These are phyloP conservation scores for Papilio xuthus DNA, from an alignment of 1,140 invertebrate genomes.

Conservation along the genomic window DNA sequence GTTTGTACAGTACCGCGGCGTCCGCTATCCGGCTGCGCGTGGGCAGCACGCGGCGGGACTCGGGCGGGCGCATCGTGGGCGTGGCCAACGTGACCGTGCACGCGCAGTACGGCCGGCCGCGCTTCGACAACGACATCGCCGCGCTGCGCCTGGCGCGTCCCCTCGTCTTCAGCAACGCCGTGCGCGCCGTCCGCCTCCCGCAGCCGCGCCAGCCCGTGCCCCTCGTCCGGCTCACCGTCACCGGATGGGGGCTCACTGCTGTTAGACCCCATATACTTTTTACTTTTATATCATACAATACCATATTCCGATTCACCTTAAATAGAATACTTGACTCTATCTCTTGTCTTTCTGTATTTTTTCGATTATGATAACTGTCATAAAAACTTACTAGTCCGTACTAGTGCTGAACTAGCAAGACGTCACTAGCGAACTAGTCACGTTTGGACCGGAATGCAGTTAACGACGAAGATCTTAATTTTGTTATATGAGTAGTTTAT, in stretches of 20 bases:
- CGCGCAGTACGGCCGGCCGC: slow-evolving; percentile 64
- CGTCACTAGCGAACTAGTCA: too few relatives aligned
- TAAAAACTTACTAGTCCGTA: too few relatives aligned
- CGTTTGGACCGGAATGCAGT: not conserved
- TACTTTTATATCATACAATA: not conserved
- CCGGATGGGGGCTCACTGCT: slow-evolving; percentile 75
- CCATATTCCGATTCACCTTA: not conserved
- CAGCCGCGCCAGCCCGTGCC: slow-evolving; percentile 61
- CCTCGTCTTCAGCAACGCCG: slow-evolving; percentile 56
- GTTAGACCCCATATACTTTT: slow-evolving; percentile 53
- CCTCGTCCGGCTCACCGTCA: slow-evolving; percentile 66
- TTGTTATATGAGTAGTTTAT: not conserved
- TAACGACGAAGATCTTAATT: not conserved
- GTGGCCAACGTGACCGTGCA: slow-evolving; percentile 69
- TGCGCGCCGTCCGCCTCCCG: slow-evolving; percentile 66
- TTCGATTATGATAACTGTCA: too few relatives aligned
- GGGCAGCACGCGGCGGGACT: slow-evolving; percentile 70
- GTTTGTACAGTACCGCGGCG: slow-evolving; percentile 53
- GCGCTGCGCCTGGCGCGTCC: slow-evolving; percentile 61
- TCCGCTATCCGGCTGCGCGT: slow-evolving; percentile 65
- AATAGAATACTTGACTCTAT: too few relatives aligned
- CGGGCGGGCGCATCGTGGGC: slow-evolving; percentile 65
- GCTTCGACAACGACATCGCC: slow-evolving; percentile 76
- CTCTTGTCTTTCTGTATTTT: not conserved
- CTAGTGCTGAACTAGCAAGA: too few relatives aligned